A percentile compares a stretch with the other conserved stretches of the same genome.
Evolutionary conservation across 2,113 vertebrate species (phyloP).

Genomic region (Bubo blakistoni): DNA sequence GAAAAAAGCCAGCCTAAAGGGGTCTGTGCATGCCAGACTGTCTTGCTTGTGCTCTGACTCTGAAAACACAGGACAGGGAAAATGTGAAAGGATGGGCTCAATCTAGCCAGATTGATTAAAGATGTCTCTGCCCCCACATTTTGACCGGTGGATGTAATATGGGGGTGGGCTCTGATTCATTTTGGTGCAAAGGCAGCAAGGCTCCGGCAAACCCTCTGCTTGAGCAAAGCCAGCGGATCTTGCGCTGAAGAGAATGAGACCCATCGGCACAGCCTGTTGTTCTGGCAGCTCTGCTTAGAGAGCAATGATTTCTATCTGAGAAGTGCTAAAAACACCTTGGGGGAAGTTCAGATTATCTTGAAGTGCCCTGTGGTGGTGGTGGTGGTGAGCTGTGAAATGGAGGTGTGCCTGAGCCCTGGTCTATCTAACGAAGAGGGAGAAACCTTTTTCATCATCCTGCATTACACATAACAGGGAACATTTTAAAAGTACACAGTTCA

Average conservation of each 20-base stretch:
- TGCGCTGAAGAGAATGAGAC: neutral
- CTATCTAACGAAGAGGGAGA: neutral
- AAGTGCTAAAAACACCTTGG: neutral
- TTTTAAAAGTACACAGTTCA: neutral
- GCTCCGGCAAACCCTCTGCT: neutral
- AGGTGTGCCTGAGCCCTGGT: neutral
- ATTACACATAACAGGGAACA: neutral
- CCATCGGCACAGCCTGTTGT: neutral
- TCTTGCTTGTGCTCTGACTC: neutral
- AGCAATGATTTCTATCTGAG: neutral
- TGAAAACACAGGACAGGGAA: neutral
- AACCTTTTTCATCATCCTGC: neutral
- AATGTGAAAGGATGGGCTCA: neutral
- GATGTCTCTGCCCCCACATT: neutral
- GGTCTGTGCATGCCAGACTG: neutral
- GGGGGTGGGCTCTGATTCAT: slow-evolving; percentile 11
- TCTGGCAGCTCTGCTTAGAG: neutral
- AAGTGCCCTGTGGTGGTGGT: neutral
- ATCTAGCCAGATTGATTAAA: neutral
- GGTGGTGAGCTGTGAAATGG: neutral
- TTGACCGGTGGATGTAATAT: neutral
- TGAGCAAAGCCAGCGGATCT: neutral
- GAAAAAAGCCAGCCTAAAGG: slow-evolving; percentile 10
- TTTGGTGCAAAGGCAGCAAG: neutral
- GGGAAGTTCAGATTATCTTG: neutral